Conservation (phyloP, 2,113 vertebrate genomes). For the Peromyscus maniculatus region DNA sequence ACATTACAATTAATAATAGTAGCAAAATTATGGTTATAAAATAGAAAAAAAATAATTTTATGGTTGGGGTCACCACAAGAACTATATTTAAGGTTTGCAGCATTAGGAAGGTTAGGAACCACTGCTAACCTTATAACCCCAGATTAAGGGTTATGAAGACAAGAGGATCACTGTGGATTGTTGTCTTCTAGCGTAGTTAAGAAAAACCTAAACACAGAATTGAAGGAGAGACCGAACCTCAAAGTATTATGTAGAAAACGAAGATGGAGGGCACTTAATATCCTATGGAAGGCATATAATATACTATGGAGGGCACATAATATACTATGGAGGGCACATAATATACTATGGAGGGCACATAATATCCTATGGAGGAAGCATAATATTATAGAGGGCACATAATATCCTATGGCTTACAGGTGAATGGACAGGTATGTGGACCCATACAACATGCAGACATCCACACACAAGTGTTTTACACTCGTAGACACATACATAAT, state of each 20-base stretch:
- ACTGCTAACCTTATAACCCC: rapidly evolving
- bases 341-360: background rate
- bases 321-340: background rate
- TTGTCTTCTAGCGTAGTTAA: background rate
- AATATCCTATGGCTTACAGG: background rate
- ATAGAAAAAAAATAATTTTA: background rate
- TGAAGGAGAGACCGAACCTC: background rate
- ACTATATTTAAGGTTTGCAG: background rate
- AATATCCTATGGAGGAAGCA: background rate
- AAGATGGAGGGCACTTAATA: background rate
- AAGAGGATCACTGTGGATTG: background rate
- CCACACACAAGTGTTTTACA: background rate
- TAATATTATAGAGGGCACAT: background rate
- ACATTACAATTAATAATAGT: background rate
- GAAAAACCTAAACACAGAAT: background rate
- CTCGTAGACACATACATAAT: background rate
- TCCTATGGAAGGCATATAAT: background rate
- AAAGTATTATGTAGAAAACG: background rate
- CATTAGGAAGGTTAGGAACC: background rate
- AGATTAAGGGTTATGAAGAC: background rate
- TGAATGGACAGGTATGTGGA: background rate
- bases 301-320: background rate
- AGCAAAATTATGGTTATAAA: background rate
- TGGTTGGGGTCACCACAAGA: background rate
- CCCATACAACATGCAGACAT: too few species aligned